A percentile compares a stretch with the other conserved stretches of the same genome.
Conservation (phyloP, 2,888 invertebrate genomes). For the Tachina lurida region DNA sequence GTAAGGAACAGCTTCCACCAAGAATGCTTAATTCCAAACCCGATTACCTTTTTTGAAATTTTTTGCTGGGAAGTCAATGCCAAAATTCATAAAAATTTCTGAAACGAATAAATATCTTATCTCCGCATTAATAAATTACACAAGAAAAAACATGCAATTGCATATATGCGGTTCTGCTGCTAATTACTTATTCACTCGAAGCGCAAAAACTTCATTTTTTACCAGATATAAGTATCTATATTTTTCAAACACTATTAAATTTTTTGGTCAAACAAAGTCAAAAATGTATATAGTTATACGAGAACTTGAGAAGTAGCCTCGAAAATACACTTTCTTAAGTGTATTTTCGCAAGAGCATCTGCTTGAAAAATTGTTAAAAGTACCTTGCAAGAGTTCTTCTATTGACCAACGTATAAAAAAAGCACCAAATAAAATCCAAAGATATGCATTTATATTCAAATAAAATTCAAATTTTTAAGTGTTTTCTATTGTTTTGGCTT, state of each 20-base stretch:
- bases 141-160: no score
- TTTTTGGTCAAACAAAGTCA: not conserved
- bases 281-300: no score
- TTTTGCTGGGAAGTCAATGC: no score
- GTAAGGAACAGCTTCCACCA: no score
- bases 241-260: not conserved
- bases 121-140: no score
- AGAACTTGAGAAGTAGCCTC: no score
- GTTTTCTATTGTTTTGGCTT: conserved; percentile 12
- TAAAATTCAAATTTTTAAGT: conserved; percentile 14
- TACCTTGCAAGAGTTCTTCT: conserved; percentile 3
- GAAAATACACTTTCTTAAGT: not conserved
- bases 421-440: not conserved
- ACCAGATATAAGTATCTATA: not conserved
- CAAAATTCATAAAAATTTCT: no score
- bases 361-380: not conserved
- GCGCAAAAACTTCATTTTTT: not conserved
- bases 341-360: not conserved
- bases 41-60: no score
- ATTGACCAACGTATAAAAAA: not conserved
- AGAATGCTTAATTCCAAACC: no score
- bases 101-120: no score
- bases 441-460: conserved; percentile 10
- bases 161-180: no score
- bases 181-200: no score